phyloP scores from a whole-genome alignment of 2,797 vertebrate genomes.

The Malacoctenus gilli region DNA sequence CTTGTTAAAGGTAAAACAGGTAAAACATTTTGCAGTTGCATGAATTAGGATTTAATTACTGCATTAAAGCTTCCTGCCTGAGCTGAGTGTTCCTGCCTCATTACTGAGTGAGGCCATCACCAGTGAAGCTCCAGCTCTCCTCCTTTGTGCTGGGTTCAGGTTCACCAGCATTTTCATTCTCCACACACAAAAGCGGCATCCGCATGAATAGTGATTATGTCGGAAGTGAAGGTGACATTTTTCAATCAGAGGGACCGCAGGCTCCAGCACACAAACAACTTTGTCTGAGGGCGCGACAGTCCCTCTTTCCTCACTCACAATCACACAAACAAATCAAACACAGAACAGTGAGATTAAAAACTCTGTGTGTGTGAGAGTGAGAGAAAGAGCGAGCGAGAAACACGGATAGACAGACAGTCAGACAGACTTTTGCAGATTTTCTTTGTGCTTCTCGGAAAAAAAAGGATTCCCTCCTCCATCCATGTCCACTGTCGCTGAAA shows the following conservation, averaged over 20 bases:
- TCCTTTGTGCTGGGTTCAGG: neutral
- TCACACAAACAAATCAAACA: slow-evolving; percentile 9
- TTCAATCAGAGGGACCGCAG: slow-evolving; percentile 12
- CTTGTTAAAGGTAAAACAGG: too few species aligned
- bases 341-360: neutral
- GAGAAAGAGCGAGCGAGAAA: too few species aligned
- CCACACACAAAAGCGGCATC: neutral
- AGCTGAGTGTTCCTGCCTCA: too few species aligned
- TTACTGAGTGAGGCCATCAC: too few species aligned
- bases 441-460: too few species aligned
- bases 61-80: too few species aligned
- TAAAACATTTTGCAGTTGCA: too few species aligned
- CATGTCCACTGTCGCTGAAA: too few species aligned
- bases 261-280: neutral
- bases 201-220: slow-evolving; percentile 9
- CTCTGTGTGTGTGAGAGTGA: neutral
- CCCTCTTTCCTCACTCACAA: neutral
- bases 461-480: too few species aligned
- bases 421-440: too few species aligned
- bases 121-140: neutral
- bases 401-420: too few species aligned
- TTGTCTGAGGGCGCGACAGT: neutral
- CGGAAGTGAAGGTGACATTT: slow-evolving; percentile 12
- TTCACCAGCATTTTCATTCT: slow-evolving; percentile 6
- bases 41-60: too few species aligned